Evolutionary conservation across 2,113 vertebrate species (phyloP), one percentile per base, ranked within the genome.

Genomic region (Sapajus apella): DNA sequence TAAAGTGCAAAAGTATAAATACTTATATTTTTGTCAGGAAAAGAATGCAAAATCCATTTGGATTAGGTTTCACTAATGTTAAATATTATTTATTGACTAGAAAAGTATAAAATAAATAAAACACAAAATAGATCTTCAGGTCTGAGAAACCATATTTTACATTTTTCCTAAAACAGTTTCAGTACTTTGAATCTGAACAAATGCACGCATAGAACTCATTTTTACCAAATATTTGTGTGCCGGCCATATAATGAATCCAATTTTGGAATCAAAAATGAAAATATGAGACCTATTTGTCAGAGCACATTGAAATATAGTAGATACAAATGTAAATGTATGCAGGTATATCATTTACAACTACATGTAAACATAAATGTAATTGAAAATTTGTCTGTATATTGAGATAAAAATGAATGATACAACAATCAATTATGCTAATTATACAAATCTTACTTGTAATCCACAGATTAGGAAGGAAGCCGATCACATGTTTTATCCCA

Each of bases 381-480:
- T 76, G 47, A 82, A 96, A 87, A 90, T 80, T 79, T 97, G 21
- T 70, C 30, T 81, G 10, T 75, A 30, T 95, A 43, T 93, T 35
- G 4, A 55, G 32, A 77, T 90, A 80, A 90, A 87, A 75, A 55
- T 79, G 47, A 75, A 27, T 68, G 47, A 50, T 35, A 77, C 4
- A 89, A 84, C 61, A 73, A 79, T 52, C 0, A 58, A 77, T 66
- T 52, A 84, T 81, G 52, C 4, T 66, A 92, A 94, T 79, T 92
- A 40, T 37, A 45, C 25, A 92, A 84, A 90, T 90, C 37, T 70
- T 94, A 84, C 84, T 77, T 96, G 85, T 58, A 56, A 27, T 90
- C 32, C 16, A 76, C 32, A 84, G 20, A 52, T 92, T 43, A 32
- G 3, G 80, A 17, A 37, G 37, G 20, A 72, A 75, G 76, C 27